These are phyloP conservation scores for Tiliacea aurago DNA, from an alignment of 2,888 invertebrate genomes.

Conservation along the genomic window DNA sequence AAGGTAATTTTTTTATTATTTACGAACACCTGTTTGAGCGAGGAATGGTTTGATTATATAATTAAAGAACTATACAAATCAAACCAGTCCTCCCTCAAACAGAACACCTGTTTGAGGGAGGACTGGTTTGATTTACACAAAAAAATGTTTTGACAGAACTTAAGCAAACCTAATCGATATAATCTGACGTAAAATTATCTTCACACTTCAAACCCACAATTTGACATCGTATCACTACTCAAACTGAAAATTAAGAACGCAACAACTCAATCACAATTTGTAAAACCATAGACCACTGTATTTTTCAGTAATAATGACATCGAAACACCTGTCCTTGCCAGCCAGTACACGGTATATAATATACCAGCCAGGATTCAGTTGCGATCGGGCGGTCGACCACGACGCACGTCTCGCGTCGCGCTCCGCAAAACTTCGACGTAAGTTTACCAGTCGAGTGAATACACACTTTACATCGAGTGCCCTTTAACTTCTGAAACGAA, in stretches of 20 bases:
- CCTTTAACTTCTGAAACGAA: slow-evolving; percentile 43
- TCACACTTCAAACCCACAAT: background rate
- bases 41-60: background rate
- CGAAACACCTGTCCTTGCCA: slow-evolving; percentile 54
- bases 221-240: background rate
- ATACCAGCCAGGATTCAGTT: slow-evolving; percentile 51
- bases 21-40: too few species aligned
- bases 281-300: background rate
- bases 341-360: slow-evolving; percentile 29
- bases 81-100: background rate
- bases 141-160: background rate
- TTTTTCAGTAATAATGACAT: slow-evolving; percentile 27
- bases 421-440: slow-evolving; percentile 53
- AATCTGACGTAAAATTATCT: background rate
- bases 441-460: slow-evolving; percentile 50
- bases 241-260: background rate
- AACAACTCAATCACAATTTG: background rate
- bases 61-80: background rate
- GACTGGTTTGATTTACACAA: too few species aligned
- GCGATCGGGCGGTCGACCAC: slow-evolving; percentile 37
- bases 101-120: too few species aligned
- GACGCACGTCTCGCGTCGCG: slow-evolving; percentile 45
- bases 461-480: slow-evolving; percentile 58
- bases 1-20: background rate
- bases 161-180: background rate